Conservation (phyloP, 2,113 vertebrate species). For the Hippocampus abdominalis region DNA sequence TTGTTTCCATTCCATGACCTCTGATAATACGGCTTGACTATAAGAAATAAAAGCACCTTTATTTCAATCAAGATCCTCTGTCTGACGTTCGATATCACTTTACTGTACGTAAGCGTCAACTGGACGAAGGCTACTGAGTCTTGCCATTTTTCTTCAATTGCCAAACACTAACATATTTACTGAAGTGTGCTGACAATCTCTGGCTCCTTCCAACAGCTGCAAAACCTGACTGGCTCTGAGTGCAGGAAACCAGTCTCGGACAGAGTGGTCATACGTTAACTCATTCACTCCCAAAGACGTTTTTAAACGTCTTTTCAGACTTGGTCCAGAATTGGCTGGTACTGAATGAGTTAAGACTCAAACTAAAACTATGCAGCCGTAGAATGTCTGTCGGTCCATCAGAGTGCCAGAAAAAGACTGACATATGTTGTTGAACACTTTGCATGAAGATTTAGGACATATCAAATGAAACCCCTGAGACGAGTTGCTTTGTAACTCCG, state of each 20-base stretch:
- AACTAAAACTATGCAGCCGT: conserved; percentile 41
- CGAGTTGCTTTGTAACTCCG: conserved; percentile 5
- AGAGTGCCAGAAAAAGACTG: conserved; percentile 4
- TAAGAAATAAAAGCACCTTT: conserved; percentile 64
- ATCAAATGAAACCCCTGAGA: conserved; percentile 13
- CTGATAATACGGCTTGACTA: conserved; percentile 78
- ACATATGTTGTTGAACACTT: background rate
- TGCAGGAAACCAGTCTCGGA: conserved; percentile 56
- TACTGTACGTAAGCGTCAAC: conserved; percentile 13
- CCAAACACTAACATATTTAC: conserved; percentile 49
- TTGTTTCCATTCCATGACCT: conserved; percentile 67
- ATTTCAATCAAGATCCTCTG: conserved; percentile 31
- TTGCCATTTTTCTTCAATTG: conserved; percentile 21
- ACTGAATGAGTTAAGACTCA: too few relatives aligned
- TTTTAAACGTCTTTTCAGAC: too few relatives aligned
- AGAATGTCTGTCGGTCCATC: conserved; percentile 19
- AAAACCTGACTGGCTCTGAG: conserved; percentile 14
- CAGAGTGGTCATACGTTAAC: conserved; percentile 30
- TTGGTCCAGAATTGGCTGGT: too few relatives aligned
- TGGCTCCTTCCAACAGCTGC: conserved; percentile 36
- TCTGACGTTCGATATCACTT: conserved; percentile 10
- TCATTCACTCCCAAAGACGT: too few relatives aligned
- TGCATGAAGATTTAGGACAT: background rate
- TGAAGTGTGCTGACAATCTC: conserved; percentile 65
- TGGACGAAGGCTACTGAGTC: conserved; percentile 26